Percentiles rank a stretch among this genome's conserved stretches.
These are phyloP conservation scores for Adela reaumurella DNA, from an alignment of 2,888 invertebrate genomes.

Conservation along the genomic window DNA sequence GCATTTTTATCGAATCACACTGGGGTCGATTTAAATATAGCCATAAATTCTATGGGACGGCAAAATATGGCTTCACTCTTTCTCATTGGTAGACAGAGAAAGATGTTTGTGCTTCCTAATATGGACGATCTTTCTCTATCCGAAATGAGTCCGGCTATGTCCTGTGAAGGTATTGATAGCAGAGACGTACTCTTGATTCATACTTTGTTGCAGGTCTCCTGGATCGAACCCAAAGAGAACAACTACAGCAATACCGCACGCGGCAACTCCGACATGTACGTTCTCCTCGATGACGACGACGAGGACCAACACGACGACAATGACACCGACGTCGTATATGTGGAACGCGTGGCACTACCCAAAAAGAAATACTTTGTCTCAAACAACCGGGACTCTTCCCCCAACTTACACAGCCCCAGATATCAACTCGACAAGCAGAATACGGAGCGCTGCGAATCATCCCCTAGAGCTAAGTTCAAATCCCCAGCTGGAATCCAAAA, in stretches of 20 bases:
- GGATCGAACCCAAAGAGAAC: conserved; percentile 25
- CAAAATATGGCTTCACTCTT: too few relatives aligned
- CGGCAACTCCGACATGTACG: conserved; percentile 24
- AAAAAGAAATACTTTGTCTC: conserved; percentile 28
- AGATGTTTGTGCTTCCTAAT: too few relatives aligned
- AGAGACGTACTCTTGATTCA: conserved; percentile 1
- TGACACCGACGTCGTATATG: conserved; percentile 38
- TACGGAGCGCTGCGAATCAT: neutral
- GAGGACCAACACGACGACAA: conserved; percentile 22
- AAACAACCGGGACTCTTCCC: conserved; percentile 14
- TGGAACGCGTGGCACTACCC: conserved; percentile 30
- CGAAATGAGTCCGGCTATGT: too few relatives aligned
- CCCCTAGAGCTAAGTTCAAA: conserved; percentile 23
- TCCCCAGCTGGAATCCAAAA: conserved; percentile 35
- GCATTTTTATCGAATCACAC: too few relatives aligned
- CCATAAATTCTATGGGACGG: too few relatives aligned
- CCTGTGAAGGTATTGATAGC: too few relatives aligned
- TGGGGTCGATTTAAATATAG: too few relatives aligned
- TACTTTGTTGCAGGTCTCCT: conserved; percentile 27
- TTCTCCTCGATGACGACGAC: conserved; percentile 27
- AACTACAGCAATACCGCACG: conserved; percentile 18
- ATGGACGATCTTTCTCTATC: too few relatives aligned
- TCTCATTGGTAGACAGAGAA: too few relatives aligned
- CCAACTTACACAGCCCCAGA: conserved; percentile 16
- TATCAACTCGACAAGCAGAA: conserved; percentile 24